Evolutionary conservation across 2,888 invertebrate species (phyloP).

Genomic region (Siphlonurus alternatus): DNA sequence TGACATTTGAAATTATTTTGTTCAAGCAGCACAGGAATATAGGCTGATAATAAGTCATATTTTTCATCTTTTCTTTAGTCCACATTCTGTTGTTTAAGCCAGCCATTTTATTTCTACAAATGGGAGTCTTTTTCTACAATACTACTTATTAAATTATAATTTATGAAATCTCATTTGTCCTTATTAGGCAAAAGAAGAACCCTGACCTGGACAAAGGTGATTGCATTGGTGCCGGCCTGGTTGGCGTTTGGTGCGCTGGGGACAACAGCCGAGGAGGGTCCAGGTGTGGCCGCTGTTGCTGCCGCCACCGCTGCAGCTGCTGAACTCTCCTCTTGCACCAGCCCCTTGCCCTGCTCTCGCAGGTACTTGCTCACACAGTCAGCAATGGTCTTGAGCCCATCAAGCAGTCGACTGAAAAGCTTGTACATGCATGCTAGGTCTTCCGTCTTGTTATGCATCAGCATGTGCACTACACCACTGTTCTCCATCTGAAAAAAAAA

Average conservation of each 20-base stretch:
- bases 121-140: too few species aligned
- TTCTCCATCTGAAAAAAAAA: conserved; percentile 76
- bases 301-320: conserved; percentile 2
- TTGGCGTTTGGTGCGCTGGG: not conserved
- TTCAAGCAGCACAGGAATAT: too few species aligned
- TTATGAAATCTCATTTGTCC: too few species aligned
- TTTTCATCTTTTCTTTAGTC: too few species aligned
- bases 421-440: conserved; percentile 98
- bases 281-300: not conserved
- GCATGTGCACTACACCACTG: conserved; percentile 97
- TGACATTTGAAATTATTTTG: too few species aligned
- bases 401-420: conserved; percentile 76
- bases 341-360: conserved; percentile 84
- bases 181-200: too few species aligned
- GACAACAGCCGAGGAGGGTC: not conserved
- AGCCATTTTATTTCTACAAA: too few species aligned
- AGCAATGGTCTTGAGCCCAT: conserved; percentile 90
- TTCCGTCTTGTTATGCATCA: conserved; percentile 90
- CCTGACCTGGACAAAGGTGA: conserved; percentile 83
- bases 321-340: conserved; percentile 71
- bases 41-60: too few species aligned
- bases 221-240: conserved; percentile 65
- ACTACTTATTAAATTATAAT: too few species aligned
- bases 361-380: conserved; percentile 91
- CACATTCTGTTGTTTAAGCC: too few species aligned